Percentiles rank a stretch among this genome's conserved stretches.
phyloP scores from a whole-genome alignment of 2,797 vertebrate species.

The Sebastes vulpes region DNA sequence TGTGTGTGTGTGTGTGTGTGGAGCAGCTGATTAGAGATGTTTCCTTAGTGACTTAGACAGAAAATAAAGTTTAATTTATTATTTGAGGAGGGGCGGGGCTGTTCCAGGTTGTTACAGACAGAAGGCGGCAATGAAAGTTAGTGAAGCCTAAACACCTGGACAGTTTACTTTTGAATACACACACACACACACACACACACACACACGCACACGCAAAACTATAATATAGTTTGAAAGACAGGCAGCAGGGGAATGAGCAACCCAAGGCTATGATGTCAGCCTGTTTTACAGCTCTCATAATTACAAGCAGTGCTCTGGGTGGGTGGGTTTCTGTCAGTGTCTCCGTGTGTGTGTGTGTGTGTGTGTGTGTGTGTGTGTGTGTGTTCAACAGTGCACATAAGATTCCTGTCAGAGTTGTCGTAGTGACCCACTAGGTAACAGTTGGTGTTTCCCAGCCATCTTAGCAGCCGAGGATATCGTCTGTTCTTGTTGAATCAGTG shows the following conservation, averaged over 20 bases:
- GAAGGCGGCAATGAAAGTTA: slow-evolving; percentile 36
- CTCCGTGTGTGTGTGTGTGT: neutral
- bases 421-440: slow-evolving; percentile 58
- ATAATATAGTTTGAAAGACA: slow-evolving; percentile 41
- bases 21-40: slow-evolving; percentile 2
- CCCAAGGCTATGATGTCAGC: slow-evolving; percentile 76
- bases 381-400: slow-evolving; percentile 41
- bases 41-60: neutral
- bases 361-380: slow-evolving; percentile 37
- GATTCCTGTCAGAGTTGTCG: slow-evolving; percentile 65
- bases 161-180: neutral
- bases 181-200: neutral
- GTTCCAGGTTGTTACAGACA: slow-evolving; percentile 10
- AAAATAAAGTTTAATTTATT: neutral
- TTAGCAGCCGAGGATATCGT: slow-evolving; percentile 35
- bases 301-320: slow-evolving; percentile 65
- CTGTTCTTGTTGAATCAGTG: slow-evolving; percentile 15
- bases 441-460: slow-evolving; percentile 60
- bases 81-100: neutral
- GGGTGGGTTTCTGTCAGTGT: slow-evolving; percentile 55
- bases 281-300: slow-evolving; percentile 76
- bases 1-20: neutral
- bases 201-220: neutral
- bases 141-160: slow-evolving; percentile 50
- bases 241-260: slow-evolving; percentile 46